Percentiles rank a stretch among this genome's conserved stretches.
Conservation (phyloP, 2,888 invertebrate genomes). For the Lordiphosa fenestrarum region DNA sequence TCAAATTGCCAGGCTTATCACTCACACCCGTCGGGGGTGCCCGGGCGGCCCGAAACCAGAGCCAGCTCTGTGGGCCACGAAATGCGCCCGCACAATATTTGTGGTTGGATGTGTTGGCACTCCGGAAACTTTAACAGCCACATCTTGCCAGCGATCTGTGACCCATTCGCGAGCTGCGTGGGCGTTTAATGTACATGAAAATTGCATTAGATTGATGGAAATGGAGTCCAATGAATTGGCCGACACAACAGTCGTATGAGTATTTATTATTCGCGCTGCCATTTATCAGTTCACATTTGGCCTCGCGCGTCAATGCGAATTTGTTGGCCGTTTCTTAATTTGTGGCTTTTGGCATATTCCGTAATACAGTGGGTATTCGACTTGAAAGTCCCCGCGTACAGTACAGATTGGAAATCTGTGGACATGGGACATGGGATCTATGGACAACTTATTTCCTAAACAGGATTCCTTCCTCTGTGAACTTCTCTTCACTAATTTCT, state of each 20-base stretch:
- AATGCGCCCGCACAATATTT: constrained; percentile 23
- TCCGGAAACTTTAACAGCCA: constrained; percentile 7
- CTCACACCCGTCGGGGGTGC: neutral
- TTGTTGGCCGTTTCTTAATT: constrained; percentile 14
- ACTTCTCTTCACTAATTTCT: too few relatives aligned
- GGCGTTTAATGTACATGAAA: constrained; percentile 12
- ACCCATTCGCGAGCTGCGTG: constrained; percentile 9
- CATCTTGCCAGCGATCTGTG: constrained; percentile 7
- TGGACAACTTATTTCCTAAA: too few relatives aligned
- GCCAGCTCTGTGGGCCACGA: constrained; percentile 12
- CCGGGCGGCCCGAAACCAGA: constrained; percentile 1
- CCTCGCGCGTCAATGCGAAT: constrained; percentile 3
- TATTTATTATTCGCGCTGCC: constrained; percentile 12
- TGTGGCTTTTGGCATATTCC: constrained; percentile 8
- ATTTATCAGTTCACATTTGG: constrained; percentile 15
- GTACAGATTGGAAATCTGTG: too few relatives aligned
- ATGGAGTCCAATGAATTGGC: neutral
- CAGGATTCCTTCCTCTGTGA: too few relatives aligned
- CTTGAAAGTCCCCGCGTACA: too few relatives aligned
- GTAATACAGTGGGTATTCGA: constrained; percentile 3
- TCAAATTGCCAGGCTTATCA: constrained; percentile 12
- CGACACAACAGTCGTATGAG: constrained; percentile 1
- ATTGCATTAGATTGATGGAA: constrained; percentile 8
- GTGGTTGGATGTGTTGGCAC: constrained; percentile 5
- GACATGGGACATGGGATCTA: too few relatives aligned